Evolutionary conservation across 2,888 invertebrate species (phyloP).

Genomic region (Microdon myrmicae): DNA sequence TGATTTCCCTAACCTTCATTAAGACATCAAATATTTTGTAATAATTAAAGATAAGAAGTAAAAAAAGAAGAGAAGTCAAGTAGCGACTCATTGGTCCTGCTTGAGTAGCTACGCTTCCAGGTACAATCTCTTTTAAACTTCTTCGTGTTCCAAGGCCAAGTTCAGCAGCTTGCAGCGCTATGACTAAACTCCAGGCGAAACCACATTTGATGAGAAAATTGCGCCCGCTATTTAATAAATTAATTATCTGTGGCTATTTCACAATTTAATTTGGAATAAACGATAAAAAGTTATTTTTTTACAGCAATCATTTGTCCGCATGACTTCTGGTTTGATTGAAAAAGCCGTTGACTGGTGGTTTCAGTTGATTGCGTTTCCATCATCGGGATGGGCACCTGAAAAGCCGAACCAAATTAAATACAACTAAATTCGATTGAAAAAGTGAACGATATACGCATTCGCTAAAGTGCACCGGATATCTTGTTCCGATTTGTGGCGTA

Average conservation of each 20-base stretch:
- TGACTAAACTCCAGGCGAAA: no score
- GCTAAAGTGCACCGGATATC: conserved; percentile 23
- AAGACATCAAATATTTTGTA: conserved; percentile 19
- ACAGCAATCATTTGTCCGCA: no score
- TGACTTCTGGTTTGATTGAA: conserved; percentile 36
- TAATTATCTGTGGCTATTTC: conserved; percentile 36
- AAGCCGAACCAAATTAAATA: background rate
- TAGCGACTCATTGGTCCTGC: conserved; percentile 40
- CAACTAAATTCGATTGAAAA: no score
- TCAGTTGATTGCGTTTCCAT: conserved; percentile 40
- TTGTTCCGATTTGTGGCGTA: conserved; percentile 3
- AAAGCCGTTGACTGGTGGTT: conserved; percentile 43
- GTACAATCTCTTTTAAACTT: conserved; percentile 28
- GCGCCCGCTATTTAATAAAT: conserved; percentile 38
- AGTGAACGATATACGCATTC: conserved; percentile 21
- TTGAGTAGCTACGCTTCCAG: conserved; percentile 46
- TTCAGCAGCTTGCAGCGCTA: conserved; percentile 30
- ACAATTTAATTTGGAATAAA: conserved; percentile 35
- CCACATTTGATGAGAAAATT: conserved; percentile 38
- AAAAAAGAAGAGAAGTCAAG: conserved; percentile 1
- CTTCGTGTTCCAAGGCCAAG: conserved; percentile 35
- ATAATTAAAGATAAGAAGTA: no score
- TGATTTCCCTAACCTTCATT: conserved; percentile 39
- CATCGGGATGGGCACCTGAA: conserved; percentile 9
- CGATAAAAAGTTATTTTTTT: conserved; percentile 33